Conservation (phyloP, 2,797 vertebrate genomes). For the Fundulus diaphanus region DNA sequence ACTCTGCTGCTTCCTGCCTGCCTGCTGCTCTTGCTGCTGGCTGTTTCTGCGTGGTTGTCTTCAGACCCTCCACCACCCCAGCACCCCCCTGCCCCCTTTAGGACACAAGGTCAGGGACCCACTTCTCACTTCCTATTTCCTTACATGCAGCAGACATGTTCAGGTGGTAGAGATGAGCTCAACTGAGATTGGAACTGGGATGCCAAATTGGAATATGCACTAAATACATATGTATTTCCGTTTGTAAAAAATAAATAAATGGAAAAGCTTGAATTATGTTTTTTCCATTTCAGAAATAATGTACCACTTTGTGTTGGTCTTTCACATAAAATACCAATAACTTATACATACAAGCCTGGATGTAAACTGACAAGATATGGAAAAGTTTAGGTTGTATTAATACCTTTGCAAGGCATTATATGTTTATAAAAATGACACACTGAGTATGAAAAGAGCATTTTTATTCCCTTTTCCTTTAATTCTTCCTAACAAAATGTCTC, state of each 20-base stretch:
- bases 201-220: background rate
- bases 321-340: background rate
- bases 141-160: background rate
- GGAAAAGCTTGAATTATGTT: no score
- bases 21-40: background rate
- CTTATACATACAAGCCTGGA: background rate
- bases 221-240: no score
- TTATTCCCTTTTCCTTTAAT: constrained; percentile 51
- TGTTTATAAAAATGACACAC: background rate
- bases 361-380: background rate
- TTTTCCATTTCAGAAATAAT: no score
- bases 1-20: background rate
- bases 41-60: background rate
- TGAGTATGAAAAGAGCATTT: background rate
- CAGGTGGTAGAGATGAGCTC: background rate
- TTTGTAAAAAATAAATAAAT: no score
- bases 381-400: background rate
- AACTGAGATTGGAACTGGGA: background rate
- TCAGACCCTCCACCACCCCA: background rate
- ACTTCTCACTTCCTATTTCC: background rate
- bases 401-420: background rate
- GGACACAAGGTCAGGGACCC: background rate
- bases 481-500: constrained; percentile 68
- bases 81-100: background rate
- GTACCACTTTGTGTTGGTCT: background rate